Conservation (phyloP, 2,113 vertebrate genomes). For the Alectura lathami region DNA sequence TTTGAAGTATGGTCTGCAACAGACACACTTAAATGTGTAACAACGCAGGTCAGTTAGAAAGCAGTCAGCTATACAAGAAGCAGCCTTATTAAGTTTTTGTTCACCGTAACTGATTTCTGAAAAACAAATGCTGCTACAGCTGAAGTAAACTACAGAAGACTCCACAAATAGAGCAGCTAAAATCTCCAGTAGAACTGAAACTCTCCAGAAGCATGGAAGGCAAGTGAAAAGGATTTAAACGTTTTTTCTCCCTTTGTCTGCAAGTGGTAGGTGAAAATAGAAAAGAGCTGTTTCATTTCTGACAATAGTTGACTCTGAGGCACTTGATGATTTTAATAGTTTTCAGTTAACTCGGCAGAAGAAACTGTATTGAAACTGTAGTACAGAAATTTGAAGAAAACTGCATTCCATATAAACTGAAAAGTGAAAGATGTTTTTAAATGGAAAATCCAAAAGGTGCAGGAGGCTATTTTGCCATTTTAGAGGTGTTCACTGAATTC, state of each 20-base stretch:
- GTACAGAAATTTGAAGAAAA: neutral
- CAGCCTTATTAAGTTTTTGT: neutral
- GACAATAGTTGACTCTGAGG: neutral
- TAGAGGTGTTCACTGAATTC: neutral
- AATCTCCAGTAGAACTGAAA: neutral
- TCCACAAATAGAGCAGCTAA: neutral
- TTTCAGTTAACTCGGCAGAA: conserved; percentile 13
- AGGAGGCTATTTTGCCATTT: neutral
- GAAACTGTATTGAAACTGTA: neutral
- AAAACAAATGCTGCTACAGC: neutral
- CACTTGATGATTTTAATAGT: neutral
- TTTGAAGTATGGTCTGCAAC: neutral
- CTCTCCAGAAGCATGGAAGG: neutral
- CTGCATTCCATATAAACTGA: neutral
- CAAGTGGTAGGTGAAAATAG: neutral
- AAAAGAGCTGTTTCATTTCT: neutral
- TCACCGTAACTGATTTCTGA: neutral
- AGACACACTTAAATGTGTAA: neutral
- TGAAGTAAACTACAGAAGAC: neutral
- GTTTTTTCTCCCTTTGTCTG: neutral
- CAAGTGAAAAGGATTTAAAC: neutral
- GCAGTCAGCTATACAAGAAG: accelerated
- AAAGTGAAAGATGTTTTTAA: neutral
- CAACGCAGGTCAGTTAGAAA: neutral
- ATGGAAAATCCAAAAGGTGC: neutral